Evolutionary conservation across 2,797 vertebrate species (phyloP).

Genomic region (Morelia viridis): DNA sequence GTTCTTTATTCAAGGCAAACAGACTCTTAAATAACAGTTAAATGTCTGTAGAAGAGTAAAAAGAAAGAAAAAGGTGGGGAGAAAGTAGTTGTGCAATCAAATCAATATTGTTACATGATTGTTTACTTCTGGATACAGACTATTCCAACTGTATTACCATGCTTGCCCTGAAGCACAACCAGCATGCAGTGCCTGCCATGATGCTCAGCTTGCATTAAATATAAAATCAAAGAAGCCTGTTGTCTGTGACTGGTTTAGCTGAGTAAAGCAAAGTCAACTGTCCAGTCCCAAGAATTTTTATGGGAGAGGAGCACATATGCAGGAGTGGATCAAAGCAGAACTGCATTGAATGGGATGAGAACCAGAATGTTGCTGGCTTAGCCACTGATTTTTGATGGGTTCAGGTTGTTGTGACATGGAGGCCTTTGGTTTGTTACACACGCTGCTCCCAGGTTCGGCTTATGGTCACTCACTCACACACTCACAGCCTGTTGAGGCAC

Average conservation of each 20-base stretch:
- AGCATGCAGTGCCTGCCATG: not conserved
- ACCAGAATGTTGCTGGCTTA: not conserved
- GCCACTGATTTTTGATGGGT: too few species aligned
- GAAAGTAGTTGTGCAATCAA: not conserved
- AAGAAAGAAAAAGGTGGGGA: not conserved
- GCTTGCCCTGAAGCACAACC: slow-evolving; percentile 2
- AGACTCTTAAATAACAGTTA: not conserved
- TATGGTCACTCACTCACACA: too few species aligned
- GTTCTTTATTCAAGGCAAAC: not conserved
- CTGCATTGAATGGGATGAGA: not conserved
- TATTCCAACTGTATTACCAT: not conserved
- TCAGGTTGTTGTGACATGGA: not conserved
- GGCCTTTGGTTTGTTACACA: too few species aligned
- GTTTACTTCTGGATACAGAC: not conserved
- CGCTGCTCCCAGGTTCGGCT: too few species aligned
- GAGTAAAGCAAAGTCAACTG: not conserved
- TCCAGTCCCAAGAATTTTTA: not conserved
- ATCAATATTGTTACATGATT: not conserved
- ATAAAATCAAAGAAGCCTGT: not conserved
- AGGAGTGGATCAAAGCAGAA: not conserved
- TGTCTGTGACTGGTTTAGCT: not conserved
- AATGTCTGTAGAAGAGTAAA: not conserved
- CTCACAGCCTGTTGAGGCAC: too few species aligned
- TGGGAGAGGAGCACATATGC: not conserved
- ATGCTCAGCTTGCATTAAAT: not conserved